phyloP scores from a whole-genome alignment of 2,113 vertebrate species.

The Triplophysa tibetana region DNA sequence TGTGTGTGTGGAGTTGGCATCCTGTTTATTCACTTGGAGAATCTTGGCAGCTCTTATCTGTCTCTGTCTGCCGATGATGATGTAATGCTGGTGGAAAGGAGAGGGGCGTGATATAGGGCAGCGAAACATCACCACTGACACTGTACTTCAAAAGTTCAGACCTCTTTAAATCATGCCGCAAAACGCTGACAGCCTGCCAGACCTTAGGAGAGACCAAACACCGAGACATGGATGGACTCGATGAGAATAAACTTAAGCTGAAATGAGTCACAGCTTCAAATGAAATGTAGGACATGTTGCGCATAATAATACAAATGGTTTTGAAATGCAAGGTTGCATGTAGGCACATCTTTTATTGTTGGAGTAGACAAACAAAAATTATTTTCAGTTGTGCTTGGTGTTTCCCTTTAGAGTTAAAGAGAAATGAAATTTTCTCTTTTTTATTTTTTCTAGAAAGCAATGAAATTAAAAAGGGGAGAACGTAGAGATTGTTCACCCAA shows the following conservation, averaged over 20 bases:
- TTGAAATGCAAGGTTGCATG: no score
- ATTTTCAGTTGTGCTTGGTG: no score
- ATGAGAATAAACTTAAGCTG: not conserved
- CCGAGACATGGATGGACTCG: not conserved
- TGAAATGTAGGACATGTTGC: not conserved
- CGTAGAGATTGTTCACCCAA: no score
- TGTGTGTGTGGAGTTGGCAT: conserved; percentile 18
- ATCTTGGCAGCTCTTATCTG: conserved; percentile 40
- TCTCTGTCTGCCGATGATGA: conserved; percentile 30
- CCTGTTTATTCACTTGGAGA: conserved; percentile 26
- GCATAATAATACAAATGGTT: no score
- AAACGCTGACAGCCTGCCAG: conserved; percentile 1
- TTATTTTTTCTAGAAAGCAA: no score
- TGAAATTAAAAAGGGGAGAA: no score
- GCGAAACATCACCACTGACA: conserved; percentile 13
- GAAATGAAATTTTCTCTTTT: no score
- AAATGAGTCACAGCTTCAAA: conserved; percentile 6
- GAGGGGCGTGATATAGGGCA: conserved; percentile 3
- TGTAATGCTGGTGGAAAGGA: conserved; percentile 25
- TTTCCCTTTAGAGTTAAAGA: no score
- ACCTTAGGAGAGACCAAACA: not conserved
- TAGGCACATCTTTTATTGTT: no score
- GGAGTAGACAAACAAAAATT: no score
- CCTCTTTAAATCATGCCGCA: conserved; percentile 19
- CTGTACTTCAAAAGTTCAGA: conserved; percentile 2